Evolutionary conservation across 2,888 invertebrate genomes (phyloP).

Genomic region (Cynaeus angustus): DNA sequence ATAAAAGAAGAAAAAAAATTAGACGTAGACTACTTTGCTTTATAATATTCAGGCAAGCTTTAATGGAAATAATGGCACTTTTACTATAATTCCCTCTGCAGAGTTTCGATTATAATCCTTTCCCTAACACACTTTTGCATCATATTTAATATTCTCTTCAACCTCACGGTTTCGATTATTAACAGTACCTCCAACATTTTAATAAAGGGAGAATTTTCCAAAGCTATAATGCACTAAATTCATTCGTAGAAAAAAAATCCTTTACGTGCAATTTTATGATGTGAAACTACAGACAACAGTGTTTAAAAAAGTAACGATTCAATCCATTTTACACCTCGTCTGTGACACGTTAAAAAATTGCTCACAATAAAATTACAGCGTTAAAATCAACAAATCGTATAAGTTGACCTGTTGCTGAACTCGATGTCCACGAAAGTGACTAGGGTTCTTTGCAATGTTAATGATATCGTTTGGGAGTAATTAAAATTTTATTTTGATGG

Average conservation of each 20-base stretch:
- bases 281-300: no score
- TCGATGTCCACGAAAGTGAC: slow-evolving; percentile 12
- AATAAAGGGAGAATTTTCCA: slow-evolving; percentile 9
- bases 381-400: slow-evolving; percentile 18
- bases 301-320: background rate
- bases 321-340: background rate
- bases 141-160: slow-evolving; percentile 2
- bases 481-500: slow-evolving; percentile 3
- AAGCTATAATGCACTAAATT: no score
- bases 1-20: background rate
- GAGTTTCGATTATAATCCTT: slow-evolving; percentile 14
- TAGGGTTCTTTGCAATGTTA: slow-evolving; percentile 14
- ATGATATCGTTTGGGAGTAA: background rate
- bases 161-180: background rate
- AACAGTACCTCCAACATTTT: slow-evolving; percentile 3
- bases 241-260: no score
- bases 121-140: background rate
- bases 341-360: background rate
- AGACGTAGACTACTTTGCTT: background rate
- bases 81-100: slow-evolving; percentile 15
- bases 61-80: slow-evolving; percentile 2
- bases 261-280: no score
- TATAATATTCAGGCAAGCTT: background rate
- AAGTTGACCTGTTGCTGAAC: slow-evolving; percentile 25
- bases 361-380: slow-evolving; percentile 1